Percentiles rank a stretch among this genome's conserved stretches.
Conservation (phyloP, 1,140 invertebrate genomes). For the Antheraea pernyi region DNA sequence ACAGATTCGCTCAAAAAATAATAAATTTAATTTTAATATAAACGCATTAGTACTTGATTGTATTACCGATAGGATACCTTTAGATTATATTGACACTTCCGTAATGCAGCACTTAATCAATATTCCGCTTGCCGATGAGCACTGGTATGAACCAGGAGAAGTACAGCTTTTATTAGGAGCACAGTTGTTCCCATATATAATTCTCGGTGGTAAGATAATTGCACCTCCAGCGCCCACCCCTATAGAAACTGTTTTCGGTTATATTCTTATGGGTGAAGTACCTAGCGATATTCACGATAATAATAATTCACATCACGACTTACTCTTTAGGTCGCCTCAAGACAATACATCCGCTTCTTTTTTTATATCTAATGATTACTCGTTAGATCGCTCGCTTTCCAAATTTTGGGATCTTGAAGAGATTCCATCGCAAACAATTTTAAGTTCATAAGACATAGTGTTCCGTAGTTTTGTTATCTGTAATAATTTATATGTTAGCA, state of each 20-base stretch:
- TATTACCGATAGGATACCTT: slow-evolving; percentile 2
- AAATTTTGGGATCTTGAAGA: no score
- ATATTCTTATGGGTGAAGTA: slow-evolving; percentile 7
- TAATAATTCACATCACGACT: background rate
- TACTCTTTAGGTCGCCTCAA: no score
- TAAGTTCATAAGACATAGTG: no score
- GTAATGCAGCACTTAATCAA: slow-evolving; percentile 1
- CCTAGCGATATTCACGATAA: background rate
- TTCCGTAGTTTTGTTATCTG: no score
- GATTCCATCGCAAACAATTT: no score
- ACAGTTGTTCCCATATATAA: slow-evolving; percentile 10
- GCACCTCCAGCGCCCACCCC: background rate
- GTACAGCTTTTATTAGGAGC: slow-evolving; percentile 8
- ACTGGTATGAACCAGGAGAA: slow-evolving; percentile 3
- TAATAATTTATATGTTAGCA: no score
- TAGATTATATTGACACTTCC: background rate
- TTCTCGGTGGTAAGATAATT: slow-evolving; percentile 10
- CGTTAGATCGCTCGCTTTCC: no score
- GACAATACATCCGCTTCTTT: no score
- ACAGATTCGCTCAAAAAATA: background rate
- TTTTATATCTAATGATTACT: no score
- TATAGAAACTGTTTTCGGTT: slow-evolving; percentile 10
- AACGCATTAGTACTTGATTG: slow-evolving; percentile 6
- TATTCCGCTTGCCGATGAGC: slow-evolving; percentile 1
- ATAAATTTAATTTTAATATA: background rate